These are phyloP conservation scores for Zenarchopterus dispar DNA, from an alignment of 2,797 vertebrate species.

Conservation along the genomic window DNA sequence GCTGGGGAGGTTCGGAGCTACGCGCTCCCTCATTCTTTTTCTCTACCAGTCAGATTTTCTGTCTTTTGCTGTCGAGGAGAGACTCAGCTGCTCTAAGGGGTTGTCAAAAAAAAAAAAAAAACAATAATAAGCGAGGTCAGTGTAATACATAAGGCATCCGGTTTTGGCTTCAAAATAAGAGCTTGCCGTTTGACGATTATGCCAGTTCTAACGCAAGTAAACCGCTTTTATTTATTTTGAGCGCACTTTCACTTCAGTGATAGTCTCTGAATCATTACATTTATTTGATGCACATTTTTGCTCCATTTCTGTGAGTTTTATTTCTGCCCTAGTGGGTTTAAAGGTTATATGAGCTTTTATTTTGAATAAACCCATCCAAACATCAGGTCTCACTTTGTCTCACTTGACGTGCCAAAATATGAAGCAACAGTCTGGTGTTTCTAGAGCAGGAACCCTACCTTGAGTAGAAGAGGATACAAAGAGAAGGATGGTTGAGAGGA, in stretches of 20 bases:
- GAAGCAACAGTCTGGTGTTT: constrained; percentile 68
- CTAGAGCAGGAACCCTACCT: constrained; percentile 36
- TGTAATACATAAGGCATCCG: constrained; percentile 23
- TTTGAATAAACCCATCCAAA: constrained; percentile 14
- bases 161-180: constrained; percentile 37
- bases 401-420: constrained; percentile 28
- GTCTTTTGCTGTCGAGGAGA: constrained; percentile 27
- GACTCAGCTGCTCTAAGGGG: constrained; percentile 36
- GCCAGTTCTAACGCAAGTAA: too few species aligned
- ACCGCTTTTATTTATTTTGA: too few species aligned
- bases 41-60: constrained; percentile 39
- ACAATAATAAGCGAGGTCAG: constrained; percentile 8
- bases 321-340: not conserved
- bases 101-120: too few species aligned
- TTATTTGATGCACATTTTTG: too few species aligned
- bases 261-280: too few species aligned
- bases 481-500: not conserved
- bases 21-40: constrained; percentile 72
- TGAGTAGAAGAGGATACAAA: constrained; percentile 14
- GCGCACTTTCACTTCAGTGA: too few species aligned
- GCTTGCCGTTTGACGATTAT: not conserved
- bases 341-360: constrained; percentile 25
- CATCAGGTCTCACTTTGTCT: not conserved
- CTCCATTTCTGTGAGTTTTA: not conserved
- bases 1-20: constrained; percentile 57